Conservation (phyloP, 2,888 invertebrate genomes). For the Exephanes ischioxanthus region DNA sequence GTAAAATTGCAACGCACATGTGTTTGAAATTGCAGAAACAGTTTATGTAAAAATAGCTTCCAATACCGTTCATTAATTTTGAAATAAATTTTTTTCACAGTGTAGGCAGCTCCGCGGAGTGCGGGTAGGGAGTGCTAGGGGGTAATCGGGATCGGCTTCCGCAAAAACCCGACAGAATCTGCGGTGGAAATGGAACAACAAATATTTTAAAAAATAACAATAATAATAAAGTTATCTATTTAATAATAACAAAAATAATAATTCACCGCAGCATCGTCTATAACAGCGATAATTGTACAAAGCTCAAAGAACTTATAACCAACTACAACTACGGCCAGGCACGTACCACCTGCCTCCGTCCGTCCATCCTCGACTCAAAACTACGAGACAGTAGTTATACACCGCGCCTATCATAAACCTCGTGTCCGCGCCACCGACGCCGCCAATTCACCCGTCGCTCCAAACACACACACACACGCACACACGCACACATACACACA, state of each 20-base stretch:
- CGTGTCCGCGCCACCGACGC: slow-evolving; percentile 10
- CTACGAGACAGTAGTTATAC: slow-evolving; percentile 10
- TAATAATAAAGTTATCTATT: no score
- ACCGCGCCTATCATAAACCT: slow-evolving; percentile 20
- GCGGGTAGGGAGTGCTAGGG: no score
- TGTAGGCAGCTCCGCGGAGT: no score
- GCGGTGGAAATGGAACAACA: no score
- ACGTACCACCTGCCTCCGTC: slow-evolving; percentile 16
- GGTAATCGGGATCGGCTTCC: no score
- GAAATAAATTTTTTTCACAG: no score
- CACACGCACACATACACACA: background rate
- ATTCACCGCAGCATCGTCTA: background rate
- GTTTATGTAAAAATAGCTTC: no score
- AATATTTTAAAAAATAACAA: no score
- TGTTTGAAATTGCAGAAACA: no score
- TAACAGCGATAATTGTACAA: slow-evolving; percentile 7
- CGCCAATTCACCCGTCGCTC: slow-evolving; percentile 12
- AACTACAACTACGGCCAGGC: slow-evolving; percentile 4
- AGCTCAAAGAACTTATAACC: slow-evolving; percentile 35
- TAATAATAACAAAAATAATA: background rate
- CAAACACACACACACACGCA: background rate
- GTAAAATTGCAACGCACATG: no score
- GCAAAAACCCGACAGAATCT: no score
- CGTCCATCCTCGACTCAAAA: slow-evolving; percentile 8
- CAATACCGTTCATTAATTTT: no score